Conservation (phyloP, 30 jellyfish, hydroid and myxozoan species). For the Hydractinia echinata region DNA sequence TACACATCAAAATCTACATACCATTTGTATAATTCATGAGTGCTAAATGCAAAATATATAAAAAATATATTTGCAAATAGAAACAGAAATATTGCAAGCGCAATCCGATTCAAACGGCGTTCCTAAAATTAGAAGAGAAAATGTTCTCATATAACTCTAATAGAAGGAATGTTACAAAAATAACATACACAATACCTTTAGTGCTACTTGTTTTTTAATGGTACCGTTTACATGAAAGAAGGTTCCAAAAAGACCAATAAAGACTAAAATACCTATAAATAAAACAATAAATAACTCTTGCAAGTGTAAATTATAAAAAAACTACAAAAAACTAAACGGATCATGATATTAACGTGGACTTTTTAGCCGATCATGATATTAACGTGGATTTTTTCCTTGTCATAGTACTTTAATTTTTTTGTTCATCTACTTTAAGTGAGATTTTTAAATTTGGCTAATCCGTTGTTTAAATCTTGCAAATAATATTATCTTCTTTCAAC, state of each 20-base stretch:
- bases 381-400: neutral
- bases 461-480: too few relatives aligned
- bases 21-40: slow-evolving; percentile 75
- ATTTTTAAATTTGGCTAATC: too few relatives aligned
- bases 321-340: neutral
- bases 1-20: slow-evolving; percentile 13
- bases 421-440: too few relatives aligned
- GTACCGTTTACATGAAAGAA: slow-evolving; percentile 72
- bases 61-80: slow-evolving; percentile 66
- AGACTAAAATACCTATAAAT: slow-evolving; percentile 65
- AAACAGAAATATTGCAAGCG: slow-evolving; percentile 61
- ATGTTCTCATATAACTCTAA: neutral
- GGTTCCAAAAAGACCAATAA: slow-evolving; percentile 83
- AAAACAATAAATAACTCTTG: neutral
- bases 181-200: slow-evolving; percentile 42
- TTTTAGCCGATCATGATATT: neutral
- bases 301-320: neutral
- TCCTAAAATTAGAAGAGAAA: slow-evolving; percentile 41
- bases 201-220: slow-evolving; percentile 67
- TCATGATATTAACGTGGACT: neutral
- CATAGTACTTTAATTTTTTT: too few relatives aligned
- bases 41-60: slow-evolving; percentile 71
- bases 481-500: too few relatives aligned
- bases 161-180: neutral
- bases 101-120: slow-evolving; percentile 45